Percentiles rank a stretch among this genome's conserved stretches.
Conservation (phyloP, 2,888 invertebrate species). For the Latrodectus hesperus region DNA sequence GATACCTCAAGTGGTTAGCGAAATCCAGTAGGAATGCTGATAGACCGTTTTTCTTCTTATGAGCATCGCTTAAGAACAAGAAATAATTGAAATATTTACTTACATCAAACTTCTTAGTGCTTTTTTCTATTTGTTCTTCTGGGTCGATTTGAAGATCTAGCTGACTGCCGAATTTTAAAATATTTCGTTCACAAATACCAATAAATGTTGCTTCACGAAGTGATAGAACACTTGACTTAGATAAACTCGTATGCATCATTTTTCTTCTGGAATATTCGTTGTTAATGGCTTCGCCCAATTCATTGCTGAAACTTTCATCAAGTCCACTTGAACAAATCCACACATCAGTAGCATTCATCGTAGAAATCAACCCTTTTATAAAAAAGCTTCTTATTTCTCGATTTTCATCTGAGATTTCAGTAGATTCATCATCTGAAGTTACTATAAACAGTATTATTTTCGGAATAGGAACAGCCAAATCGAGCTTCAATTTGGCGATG, state of each 20-base stretch:
- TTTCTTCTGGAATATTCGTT: slow-evolving; percentile 23
- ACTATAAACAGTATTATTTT: slow-evolving; percentile 35
- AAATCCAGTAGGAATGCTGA: slow-evolving; percentile 28
- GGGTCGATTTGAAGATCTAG: not conserved
- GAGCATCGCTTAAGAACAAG: slow-evolving; percentile 11
- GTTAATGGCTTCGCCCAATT: slow-evolving; percentile 29
- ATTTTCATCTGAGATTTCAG: not conserved
- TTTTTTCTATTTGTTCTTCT: not conserved
- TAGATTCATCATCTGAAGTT: not conserved
- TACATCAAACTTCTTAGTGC: slow-evolving; percentile 3
- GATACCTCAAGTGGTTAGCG: not conserved
- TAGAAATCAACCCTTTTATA: slow-evolving; percentile 34
- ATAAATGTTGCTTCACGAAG: slow-evolving; percentile 47
- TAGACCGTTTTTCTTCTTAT: not conserved
- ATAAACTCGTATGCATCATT: not conserved
- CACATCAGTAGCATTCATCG: slow-evolving; percentile 44
- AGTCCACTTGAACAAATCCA: slow-evolving; percentile 50
- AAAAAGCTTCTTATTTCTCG: not conserved
- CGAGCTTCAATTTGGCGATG: not conserved
- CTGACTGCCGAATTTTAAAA: slow-evolving; percentile 17
- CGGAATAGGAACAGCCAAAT: slow-evolving; percentile 23
- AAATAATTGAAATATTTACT: slow-evolving; percentile 23
- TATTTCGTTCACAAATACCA: slow-evolving; percentile 20
- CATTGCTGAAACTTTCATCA: slow-evolving; percentile 31
- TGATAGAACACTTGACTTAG: not conserved